Base-by-base conservation (phyloP, 2,797 vertebrate genomes). In the Oreochromis grahami region DNA sequence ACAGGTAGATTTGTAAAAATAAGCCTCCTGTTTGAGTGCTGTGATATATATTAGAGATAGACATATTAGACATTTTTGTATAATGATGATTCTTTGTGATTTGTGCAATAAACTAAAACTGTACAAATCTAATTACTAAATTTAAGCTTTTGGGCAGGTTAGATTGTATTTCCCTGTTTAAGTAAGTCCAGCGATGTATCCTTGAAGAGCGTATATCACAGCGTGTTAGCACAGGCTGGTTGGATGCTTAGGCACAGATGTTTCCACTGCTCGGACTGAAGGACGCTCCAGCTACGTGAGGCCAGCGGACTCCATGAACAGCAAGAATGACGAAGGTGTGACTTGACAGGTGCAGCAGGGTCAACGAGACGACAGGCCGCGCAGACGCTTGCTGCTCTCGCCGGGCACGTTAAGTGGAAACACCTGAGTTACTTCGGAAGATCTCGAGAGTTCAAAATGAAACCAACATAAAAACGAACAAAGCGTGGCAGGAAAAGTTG, bases 371-470 rank as follows among this genome's bases (percentile, higher is more conserved):
- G 32, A 1, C 32, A 36, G 56, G 56, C 2, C 3, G 2, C 5
- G 24, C 41, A 48, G 3, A 45, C 6, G 2, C 24, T 11, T 1
- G 12, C 68, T 0, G 24, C 41, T 70, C 14, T 45, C 2, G 0
- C 26, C 3, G 1, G 15, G 2, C 24, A 48, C 6, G 4, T 32
- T 74, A 74, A 50, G 43, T 74, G 68, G 45, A 50, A 74, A 50
- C 43, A 74, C 26, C 68, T 74, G 68, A 32, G 43, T 74, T 50
- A 50, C 15, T 74, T 32, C 3, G 10, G 68, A 32, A 48, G 15
- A 48, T 19, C 43, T 72, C 4, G 1, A 48, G 15, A 48, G 68
- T 48, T 2, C 68, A 19, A 72, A 48, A 29, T 29, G 1, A 13
- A 72, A 72, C 24, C 26, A 72, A 50, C 24, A 26, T 74, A 50